Conservation (phyloP, 2,888 invertebrate genomes). For the Argyra leucocephala region DNA sequence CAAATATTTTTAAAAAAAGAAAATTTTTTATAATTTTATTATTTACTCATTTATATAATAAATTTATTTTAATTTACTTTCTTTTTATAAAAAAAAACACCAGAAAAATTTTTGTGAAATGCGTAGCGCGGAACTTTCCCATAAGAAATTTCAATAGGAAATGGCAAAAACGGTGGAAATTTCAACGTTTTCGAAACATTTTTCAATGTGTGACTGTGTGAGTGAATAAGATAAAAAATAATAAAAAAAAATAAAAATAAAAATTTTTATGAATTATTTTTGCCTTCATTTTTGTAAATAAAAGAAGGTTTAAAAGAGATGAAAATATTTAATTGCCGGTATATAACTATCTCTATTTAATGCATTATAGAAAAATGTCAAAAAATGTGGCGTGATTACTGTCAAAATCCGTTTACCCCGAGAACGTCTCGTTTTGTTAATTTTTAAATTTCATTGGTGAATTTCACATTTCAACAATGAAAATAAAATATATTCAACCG, state of each 20-base stretch:
- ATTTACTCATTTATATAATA: no score
- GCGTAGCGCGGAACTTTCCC: neutral
- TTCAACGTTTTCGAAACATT: slow-evolving; percentile 1
- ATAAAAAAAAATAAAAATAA: neutral
- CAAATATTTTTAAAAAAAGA: no score
- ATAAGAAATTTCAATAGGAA: slow-evolving; percentile 4
- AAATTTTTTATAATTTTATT: no score
- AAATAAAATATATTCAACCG: no score
- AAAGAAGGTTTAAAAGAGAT: neutral
- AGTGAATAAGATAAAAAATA: no score
- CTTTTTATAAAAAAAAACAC: neutral
- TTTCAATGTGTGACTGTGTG: neutral
- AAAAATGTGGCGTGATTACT: neutral
- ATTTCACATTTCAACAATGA: no score
- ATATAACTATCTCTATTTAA: neutral
- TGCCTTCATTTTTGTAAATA: neutral
- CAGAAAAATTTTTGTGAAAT: neutral
- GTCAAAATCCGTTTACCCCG: neutral
- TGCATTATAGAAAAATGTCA: neutral
- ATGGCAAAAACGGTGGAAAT: neutral
- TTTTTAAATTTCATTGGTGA: no score
- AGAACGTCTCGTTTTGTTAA: no score
- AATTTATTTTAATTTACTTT: neutral
- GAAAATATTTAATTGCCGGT: neutral
- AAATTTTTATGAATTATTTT: neutral